Evolutionary conservation across 1,140 invertebrate genomes (phyloP), one percentile per base, ranked within the genome.

Genomic region (Campoletis sonorensis): DNA sequence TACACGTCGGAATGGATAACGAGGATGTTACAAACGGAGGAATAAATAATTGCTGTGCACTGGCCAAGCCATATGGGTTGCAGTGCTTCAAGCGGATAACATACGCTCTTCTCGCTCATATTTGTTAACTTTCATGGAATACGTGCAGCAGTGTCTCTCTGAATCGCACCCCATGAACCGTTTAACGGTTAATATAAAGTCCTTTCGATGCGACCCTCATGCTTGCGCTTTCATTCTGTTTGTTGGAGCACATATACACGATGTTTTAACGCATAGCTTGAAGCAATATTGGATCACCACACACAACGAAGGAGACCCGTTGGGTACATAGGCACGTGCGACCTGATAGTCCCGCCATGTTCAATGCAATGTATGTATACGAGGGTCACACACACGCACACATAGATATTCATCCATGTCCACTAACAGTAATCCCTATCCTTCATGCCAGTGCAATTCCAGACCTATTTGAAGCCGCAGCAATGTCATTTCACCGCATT

Each of bases 201-300:
- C 23, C 61, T 64, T 64, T 26, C n/a, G 23, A 64, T 15, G 61
- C n/a, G n/a, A 13, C 61, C 61, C 61, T 23, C 23, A 64, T 64
- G 61, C 21, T 26, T 58, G 54, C 54, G 40, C 1, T 45, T 45
- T 45, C 51, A 54, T 54, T 21, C 18, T 54, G n/a, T 54, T 54
- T 54, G 16, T 54, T 54, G n/a, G 23, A 7, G 23, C 21, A 26
- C 23, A 64, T 26, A 13, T 26, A 64, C 61, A 64, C 21, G 61
- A 64, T 64, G 61, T 64, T 64, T 64, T 64, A 64, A 64, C 61
- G 61, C 21, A 23, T 64, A 64, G 61, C 23, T 64, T 64, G 61
- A 64, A 64, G 61, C 61, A 64, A 64, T 64, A 64, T 64, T 64
- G 61, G 61, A 64, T 64, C 61, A 27, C 61, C 23, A 27, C 61